Base-by-base conservation (phyloP, 2,888 invertebrate genomes). In the Agriopis leucophaearia region DNA sequence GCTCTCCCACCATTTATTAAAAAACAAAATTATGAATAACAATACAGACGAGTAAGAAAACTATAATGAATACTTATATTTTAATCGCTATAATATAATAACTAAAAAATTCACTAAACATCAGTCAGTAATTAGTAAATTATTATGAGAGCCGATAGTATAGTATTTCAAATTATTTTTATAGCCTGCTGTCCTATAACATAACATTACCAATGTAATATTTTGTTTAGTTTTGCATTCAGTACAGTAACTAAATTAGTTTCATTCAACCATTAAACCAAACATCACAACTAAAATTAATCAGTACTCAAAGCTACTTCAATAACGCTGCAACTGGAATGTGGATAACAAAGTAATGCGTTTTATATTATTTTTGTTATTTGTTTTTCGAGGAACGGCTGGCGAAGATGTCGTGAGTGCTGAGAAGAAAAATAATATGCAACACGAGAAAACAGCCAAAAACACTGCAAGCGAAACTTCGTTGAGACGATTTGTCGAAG, bases 401-500 rank as follows among this genome's bases (percentile, higher is more conserved):
- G 60, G 57, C 15, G 58, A 58, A 5, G 56, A 61, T 7, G 36
- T 74, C 0, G 61, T 70, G 12, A 78, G 77, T 47, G 71, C 74
- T 8, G 78, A 79, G 62, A 64, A 72, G 36, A 44, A 68, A 2
- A 64, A 71, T 16, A 64, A 71, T n/a, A 57, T 58, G 9, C 45
- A 64, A 13, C 63, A 15, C 59, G 69, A 54, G 64, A 73, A 42
- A 69, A 69, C 13, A 61, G 60, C 55, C 3, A 75, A 52, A 51
- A 38, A 8, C 67, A 27, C 18, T 13, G 58, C 68, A 18, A 72
- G 74, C 13, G 63, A 77, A 3, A 57, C 8, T 64, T 54, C 56
- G 3, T 3, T 35, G 15, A 81, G 84, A 72, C 80, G 85, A 55
- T 83, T 85, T 56, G 2, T 81, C 8, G 80, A 86, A 10, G 78